phyloP scores from a whole-genome alignment of 1,140 invertebrate genomes.

The Idris sp. region DNA sequence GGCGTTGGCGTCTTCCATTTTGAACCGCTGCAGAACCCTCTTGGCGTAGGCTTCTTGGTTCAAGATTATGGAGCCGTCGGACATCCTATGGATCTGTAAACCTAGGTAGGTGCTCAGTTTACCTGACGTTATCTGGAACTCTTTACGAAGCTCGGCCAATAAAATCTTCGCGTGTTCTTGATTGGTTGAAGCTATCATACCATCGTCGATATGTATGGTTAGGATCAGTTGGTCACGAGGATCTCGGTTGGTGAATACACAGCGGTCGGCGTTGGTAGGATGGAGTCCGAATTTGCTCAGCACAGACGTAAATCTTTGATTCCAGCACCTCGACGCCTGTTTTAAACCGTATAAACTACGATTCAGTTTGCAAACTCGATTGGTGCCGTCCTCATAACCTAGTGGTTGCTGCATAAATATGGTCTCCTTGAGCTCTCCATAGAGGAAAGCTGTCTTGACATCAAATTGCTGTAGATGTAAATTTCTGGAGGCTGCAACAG shows the following conservation, averaged over 20 bases:
- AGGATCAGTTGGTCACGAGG: conserved; percentile 16
- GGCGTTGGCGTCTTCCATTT: conserved; percentile 18
- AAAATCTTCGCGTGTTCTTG: no score
- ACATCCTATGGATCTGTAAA: no score
- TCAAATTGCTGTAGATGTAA: conserved; percentile 58
- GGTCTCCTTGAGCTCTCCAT: conserved; percentile 49
- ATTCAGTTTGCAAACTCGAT: conserved; percentile 63
- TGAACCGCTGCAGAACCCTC: conserved; percentile 26
- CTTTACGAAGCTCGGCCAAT: no score
- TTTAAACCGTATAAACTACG: conserved; percentile 72
- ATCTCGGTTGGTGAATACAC: conserved; percentile 47
- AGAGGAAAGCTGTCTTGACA: conserved; percentile 59
- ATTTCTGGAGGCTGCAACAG: conserved; percentile 47
- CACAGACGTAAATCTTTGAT: conserved; percentile 51
- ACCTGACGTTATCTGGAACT: no score
- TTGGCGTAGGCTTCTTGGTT: conserved; percentile 3
- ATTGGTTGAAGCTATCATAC: conserved; percentile 19
- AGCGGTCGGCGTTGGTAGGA: conserved; percentile 32
- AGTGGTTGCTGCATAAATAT: conserved; percentile 68
- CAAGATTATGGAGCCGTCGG: no score
- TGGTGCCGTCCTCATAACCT: conserved; percentile 48
- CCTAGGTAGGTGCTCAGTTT: no score
- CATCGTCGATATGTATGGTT: conserved; percentile 37
- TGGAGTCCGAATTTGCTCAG: conserved; percentile 24
- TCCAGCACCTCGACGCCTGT: conserved; percentile 69